A percentile compares a stretch with the other conserved stretches of the same genome.
phyloP scores from a whole-genome alignment of 2,113 vertebrate genomes.

The Xenopus borealis region DNA sequence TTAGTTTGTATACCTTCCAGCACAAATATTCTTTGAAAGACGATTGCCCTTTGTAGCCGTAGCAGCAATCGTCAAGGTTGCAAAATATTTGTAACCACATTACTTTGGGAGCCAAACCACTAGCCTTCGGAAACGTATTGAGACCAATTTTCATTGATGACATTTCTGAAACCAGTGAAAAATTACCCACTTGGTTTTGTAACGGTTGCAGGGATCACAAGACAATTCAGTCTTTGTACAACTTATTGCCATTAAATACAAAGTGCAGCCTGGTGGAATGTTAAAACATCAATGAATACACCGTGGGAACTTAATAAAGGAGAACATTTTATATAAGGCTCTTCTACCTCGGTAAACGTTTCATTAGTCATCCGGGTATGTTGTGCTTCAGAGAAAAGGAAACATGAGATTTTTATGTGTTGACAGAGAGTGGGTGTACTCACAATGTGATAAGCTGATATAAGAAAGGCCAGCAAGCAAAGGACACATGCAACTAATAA shows the following conservation, averaged over 20 bases:
- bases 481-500: too few species aligned
- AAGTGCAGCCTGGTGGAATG: neutral
- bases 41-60: slow-evolving; percentile 54
- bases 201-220: slow-evolving; percentile 48
- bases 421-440: too few species aligned
- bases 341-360: neutral
- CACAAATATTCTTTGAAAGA: slow-evolving; percentile 55
- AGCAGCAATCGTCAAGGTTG: slow-evolving; percentile 50
- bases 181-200: slow-evolving; percentile 31
- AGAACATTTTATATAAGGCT: slow-evolving; percentile 11
- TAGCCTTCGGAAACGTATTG: slow-evolving; percentile 49
- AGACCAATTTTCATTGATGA: slow-evolving; percentile 51
- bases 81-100: slow-evolving; percentile 50
- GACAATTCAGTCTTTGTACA: slow-evolving; percentile 58
- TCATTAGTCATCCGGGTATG: neutral
- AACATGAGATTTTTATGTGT: too few species aligned
- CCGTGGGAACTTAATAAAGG: slow-evolving; percentile 21
- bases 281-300: neutral
- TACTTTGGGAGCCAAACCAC: slow-evolving; percentile 51
- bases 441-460: too few species aligned
- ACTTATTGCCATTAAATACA: slow-evolving; percentile 2
- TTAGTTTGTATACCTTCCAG: slow-evolving; percentile 25
- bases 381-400: neutral
- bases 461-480: too few species aligned
- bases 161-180: slow-evolving; percentile 38